These are phyloP conservation scores for Mnemiopsis leidyi DNA, from an alignment of 37 sponge, comb jelly and placozoan species.

Conservation along the genomic window DNA sequence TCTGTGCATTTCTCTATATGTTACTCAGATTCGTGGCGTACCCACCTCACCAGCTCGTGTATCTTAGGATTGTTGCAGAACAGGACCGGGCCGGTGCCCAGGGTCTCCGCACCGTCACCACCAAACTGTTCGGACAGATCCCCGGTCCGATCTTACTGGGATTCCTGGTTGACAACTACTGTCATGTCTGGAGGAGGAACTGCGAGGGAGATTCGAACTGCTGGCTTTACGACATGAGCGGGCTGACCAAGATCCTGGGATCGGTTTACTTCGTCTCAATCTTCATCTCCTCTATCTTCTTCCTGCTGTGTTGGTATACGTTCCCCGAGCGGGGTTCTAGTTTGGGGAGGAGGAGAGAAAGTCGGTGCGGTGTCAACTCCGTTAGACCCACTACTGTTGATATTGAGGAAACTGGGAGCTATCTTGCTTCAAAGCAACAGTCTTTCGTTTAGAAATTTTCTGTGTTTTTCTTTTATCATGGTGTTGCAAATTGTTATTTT, in stretches of 20 bases:
- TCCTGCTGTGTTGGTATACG: neutral
- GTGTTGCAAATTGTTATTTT: too few species aligned
- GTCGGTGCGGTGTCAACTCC: neutral
- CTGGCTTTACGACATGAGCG: conserved; percentile 3
- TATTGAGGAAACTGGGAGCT: neutral
- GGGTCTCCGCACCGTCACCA: neutral
- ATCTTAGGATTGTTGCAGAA: neutral
- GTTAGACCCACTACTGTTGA: neutral
- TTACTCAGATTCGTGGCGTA: neutral
- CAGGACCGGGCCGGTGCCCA: neutral
- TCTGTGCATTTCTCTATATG: neutral
- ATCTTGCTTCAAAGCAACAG: neutral
- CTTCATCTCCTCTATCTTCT: neutral
- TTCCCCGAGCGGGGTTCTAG: neutral
- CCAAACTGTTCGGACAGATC: conserved; percentile 27
- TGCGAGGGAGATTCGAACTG: conserved; percentile 17
- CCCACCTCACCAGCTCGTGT: conserved; percentile 29
- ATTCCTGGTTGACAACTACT: neutral
- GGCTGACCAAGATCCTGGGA: neutral
- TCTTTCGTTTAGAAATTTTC: neutral
- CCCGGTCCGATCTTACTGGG: conserved; percentile 6
- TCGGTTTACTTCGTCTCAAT: neutral
- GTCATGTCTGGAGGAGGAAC: neutral
- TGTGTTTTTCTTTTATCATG: too few species aligned
- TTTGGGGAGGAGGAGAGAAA: neutral